Base-by-base conservation (phyloP, 1,140 invertebrate genomes). In the Aricia agestis region DNA sequence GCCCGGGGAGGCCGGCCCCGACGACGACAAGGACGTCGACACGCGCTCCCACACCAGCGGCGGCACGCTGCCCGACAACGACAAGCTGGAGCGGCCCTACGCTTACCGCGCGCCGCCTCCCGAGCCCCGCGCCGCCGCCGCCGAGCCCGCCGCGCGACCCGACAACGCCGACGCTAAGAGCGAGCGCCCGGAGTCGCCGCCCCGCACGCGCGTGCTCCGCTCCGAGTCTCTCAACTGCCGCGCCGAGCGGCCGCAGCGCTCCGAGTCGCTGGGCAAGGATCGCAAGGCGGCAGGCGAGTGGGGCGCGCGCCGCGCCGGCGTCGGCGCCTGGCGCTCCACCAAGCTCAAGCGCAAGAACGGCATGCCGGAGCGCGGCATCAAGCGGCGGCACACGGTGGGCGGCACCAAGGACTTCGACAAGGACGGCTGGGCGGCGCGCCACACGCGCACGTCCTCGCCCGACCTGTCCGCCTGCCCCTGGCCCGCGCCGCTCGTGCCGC, bases 311-410 rank as follows among this genome's bases (percentile, higher is more conserved):
- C 93, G 95, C 61, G 93, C 95, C 9, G 95, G 96, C 83, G 82
- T 86, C 68, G 88, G 80, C 77, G 92, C 92, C 57, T 87, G 88
- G 81, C 87, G 87, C 74, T 90, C 93, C 61, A 93, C 93, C 7
- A 95, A 95, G 82, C 84, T 95, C 63, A 95, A 96, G 84, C 86
- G 95, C 68, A 95, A 96, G 87, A 95, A 95, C 82, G 95, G 95
- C 45, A 95, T 95, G 93, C 94, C 94, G 0, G 95, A 95, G 83
- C 89, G 95, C 59, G 96, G 95, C 52, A 96, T 97, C 74, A 97
- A 97, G 86, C 92, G 97, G 13, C 92, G 97, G n/a, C 97, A 98
- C 88, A 98, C 97, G 1, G 97, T 98, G 0, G 97, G 97, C 41
- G 97, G 97, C 17, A 97, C 96, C 0, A 96, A 97, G 83, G 97